These are phyloP conservation scores for Balanococcus diminutus DNA, from an alignment of 2,888 invertebrate species.

Conservation along the genomic window DNA sequence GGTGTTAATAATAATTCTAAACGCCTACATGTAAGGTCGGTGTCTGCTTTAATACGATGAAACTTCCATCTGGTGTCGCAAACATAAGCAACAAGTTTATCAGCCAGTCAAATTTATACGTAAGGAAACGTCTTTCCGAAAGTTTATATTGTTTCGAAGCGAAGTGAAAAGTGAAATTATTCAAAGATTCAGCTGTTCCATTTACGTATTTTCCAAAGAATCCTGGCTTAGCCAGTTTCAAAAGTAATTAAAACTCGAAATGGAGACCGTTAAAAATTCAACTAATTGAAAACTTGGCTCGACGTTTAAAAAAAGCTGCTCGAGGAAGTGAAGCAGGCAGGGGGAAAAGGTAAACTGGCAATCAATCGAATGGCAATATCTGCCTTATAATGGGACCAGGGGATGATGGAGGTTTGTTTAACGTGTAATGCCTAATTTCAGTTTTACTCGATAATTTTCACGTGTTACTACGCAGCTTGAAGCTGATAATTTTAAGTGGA, in stretches of 20 bases:
- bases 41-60: neutral
- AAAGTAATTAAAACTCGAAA: neutral
- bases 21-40: neutral
- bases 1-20: neutral
- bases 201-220: neutral
- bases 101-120: too few relatives aligned
- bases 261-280: neutral
- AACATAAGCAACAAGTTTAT: conserved; percentile 35
- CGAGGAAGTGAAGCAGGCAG: neutral
- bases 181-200: neutral
- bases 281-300: neutral
- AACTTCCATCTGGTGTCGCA: neutral
- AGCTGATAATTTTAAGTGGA: conserved; percentile 2
- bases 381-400: neutral
- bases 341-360: neutral
- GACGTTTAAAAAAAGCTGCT: neutral
- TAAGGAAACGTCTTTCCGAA: too few relatives aligned
- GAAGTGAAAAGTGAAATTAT: neutral
- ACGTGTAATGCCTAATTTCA: neutral
- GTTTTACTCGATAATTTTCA: conserved; percentile 18
- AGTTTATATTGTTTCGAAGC: neutral
- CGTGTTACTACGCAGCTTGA: neutral
- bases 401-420: too few relatives aligned
- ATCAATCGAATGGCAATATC: neutral
- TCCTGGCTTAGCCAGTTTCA: neutral